Evolutionary conservation across 2,888 invertebrate genomes (phyloP).

Genomic region (Lymantria dispar): DNA sequence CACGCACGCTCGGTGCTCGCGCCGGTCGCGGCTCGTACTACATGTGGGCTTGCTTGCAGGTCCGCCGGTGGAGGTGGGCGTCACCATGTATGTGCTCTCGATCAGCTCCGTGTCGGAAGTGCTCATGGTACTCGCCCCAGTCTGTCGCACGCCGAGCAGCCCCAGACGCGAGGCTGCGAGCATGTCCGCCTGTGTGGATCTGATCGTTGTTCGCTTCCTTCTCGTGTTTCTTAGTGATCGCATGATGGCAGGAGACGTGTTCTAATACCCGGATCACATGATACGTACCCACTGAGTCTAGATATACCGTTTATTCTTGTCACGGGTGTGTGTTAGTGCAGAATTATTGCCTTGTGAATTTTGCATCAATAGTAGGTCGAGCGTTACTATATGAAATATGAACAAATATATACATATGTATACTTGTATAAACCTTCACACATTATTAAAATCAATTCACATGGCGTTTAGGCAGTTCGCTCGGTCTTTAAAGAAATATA

Average conservation of each 20-base stretch:
- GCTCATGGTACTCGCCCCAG: conserved; percentile 91
- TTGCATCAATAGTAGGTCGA: too few species aligned
- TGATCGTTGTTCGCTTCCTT: conserved; percentile 41
- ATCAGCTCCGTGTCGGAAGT: conserved; percentile 99
- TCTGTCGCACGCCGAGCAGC: conserved; percentile 61
- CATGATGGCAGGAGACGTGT: conserved; percentile 1
- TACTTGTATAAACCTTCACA: too few species aligned
- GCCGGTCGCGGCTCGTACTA: conserved; percentile 13
- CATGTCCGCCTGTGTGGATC: conserved; percentile 56
- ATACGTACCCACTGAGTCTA: too few species aligned
- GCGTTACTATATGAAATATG: too few species aligned
- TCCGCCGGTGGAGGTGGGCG: conserved; percentile 98
- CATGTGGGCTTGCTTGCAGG: conserved; percentile 86
- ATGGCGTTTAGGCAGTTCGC: too few species aligned
- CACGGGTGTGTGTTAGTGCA: too few species aligned
- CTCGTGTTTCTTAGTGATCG: conserved; percentile 33
- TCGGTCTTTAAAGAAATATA: too few species aligned
- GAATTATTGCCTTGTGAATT: too few species aligned
- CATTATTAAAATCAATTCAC: too few species aligned
- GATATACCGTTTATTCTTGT: too few species aligned
- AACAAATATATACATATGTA: too few species aligned
- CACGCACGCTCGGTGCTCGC: conserved; percentile 12
- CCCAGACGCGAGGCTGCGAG: conserved; percentile 80
- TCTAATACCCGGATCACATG: too few species aligned
- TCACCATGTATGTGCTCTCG: conserved; percentile 99